A percentile compares a stretch with the other conserved stretches of the same genome.
Evolutionary conservation across 2,888 invertebrate genomes (phyloP).

Genomic region (Pyralis farinalis): DNA sequence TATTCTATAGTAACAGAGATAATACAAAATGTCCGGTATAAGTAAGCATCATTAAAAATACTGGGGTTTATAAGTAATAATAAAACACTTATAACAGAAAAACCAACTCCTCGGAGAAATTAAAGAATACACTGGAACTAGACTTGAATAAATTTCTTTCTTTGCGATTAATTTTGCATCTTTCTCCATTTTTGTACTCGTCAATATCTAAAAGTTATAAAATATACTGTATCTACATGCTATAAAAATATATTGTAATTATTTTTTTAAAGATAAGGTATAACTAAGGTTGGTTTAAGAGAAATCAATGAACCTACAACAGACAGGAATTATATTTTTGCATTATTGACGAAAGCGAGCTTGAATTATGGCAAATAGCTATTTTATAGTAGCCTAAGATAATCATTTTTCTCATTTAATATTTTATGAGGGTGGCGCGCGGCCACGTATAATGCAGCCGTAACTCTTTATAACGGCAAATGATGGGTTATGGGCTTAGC

Average conservation of each 20-base stretch:
- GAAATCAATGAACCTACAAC: too few relatives aligned
- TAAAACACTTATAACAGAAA: slow-evolving; percentile 16
- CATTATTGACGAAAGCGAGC: neutral
- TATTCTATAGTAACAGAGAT: too few relatives aligned
- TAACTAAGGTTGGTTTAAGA: too few relatives aligned
- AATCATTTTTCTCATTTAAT: slow-evolving; percentile 4
- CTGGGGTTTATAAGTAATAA: too few relatives aligned
- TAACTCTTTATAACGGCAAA: slow-evolving; percentile 5
- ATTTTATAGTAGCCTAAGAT: slow-evolving; percentile 4
- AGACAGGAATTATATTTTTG: too few relatives aligned
- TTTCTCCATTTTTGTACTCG: neutral
- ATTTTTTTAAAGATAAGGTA: too few relatives aligned
- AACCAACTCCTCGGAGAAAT: slow-evolving; percentile 11
- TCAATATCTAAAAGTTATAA: too few relatives aligned
- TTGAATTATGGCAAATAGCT: neutral
- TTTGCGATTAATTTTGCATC: slow-evolving; percentile 8
- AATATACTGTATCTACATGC: too few relatives aligned
- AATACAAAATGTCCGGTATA: too few relatives aligned
- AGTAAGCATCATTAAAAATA: too few relatives aligned
- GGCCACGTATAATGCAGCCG: neutral
- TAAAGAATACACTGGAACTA: slow-evolving; percentile 12
- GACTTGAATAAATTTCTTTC: slow-evolving; percentile 12
- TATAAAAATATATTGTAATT: too few relatives aligned
- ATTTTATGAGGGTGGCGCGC: slow-evolving; percentile 1
- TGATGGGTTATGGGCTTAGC: neutral